Evolutionary conservation across 2,888 invertebrate genomes (phyloP).

Genomic region (Brachypterus glaber): DNA sequence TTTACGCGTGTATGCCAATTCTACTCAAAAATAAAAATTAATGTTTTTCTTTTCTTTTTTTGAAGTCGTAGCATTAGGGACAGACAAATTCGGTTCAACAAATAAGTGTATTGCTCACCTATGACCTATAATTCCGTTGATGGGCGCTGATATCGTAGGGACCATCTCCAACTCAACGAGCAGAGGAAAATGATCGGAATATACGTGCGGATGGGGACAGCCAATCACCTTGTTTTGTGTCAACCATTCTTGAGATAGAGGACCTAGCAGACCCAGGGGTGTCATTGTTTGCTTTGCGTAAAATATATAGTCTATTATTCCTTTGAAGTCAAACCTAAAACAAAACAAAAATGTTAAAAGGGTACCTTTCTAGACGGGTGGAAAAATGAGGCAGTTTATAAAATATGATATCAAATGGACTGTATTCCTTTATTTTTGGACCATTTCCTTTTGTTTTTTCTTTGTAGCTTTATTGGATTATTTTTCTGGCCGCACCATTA

Average conservation of each 20-base stretch:
- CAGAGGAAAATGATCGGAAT: constrained; percentile 91
- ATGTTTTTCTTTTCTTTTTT: no score
- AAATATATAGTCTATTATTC: constrained; percentile 99
- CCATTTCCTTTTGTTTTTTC: no score
- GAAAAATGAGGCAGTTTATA: no score
- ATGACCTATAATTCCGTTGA: constrained; percentile 74
- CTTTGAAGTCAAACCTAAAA: constrained; percentile 95
- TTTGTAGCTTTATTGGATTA: no score
- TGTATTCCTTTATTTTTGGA: not conserved
- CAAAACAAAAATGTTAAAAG: constrained; percentile 18
- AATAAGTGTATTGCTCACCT: no score
- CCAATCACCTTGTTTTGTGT: constrained; percentile 94
- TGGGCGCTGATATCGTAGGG: constrained; percentile 59
- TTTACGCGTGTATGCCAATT: no score
- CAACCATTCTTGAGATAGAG: constrained; percentile 88
- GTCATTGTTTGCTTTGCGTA: constrained; percentile 93
- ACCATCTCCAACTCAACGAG: constrained; percentile 86
- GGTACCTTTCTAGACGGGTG: no score
- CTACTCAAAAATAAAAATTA: no score
- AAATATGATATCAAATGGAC: no score
- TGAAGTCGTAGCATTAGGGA: no score
- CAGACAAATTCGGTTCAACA: no score
- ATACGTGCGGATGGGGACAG: constrained; percentile 95
- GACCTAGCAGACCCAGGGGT: constrained; percentile 88
- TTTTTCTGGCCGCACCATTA: no score